phyloP scores from a whole-genome alignment of 2,797 vertebrate genomes.

The Clamator glandarius region DNA sequence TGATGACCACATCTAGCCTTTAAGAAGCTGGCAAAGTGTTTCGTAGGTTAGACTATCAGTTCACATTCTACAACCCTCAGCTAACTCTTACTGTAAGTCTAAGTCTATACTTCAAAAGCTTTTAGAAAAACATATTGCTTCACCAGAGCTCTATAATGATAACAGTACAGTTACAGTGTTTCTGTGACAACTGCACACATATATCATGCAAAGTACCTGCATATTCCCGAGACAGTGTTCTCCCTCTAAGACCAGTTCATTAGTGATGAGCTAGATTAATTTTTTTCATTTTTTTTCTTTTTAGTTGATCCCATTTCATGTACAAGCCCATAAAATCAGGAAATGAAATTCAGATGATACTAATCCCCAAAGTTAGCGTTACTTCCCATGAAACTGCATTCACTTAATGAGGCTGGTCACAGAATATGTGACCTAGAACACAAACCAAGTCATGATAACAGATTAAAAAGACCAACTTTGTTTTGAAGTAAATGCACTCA shows the following conservation, averaged over 20 bases:
- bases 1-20: not conserved
- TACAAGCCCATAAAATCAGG: not conserved
- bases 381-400: not conserved
- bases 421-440: not conserved
- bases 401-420: not conserved
- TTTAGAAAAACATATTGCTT: not conserved
- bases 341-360: not conserved
- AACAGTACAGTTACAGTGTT: not conserved
- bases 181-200: not conserved
- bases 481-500: slow-evolving; percentile 1
- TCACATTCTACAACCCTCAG: not conserved
- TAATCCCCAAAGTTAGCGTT: not conserved
- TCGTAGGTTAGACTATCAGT: not conserved
- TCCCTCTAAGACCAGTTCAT: not conserved
- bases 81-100: not conserved
- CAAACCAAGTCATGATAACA: not conserved
- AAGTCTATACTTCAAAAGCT: not conserved
- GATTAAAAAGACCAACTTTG: not conserved
- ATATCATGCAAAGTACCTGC: not conserved
- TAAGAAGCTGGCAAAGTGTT: not conserved
- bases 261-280: not conserved
- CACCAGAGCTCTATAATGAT: not conserved
- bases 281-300: not conserved
- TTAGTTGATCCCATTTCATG: not conserved
- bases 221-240: not conserved